These are phyloP conservation scores for Pyrgus malvae DNA, from an alignment of 2,888 invertebrate genomes.

Conservation along the genomic window DNA sequence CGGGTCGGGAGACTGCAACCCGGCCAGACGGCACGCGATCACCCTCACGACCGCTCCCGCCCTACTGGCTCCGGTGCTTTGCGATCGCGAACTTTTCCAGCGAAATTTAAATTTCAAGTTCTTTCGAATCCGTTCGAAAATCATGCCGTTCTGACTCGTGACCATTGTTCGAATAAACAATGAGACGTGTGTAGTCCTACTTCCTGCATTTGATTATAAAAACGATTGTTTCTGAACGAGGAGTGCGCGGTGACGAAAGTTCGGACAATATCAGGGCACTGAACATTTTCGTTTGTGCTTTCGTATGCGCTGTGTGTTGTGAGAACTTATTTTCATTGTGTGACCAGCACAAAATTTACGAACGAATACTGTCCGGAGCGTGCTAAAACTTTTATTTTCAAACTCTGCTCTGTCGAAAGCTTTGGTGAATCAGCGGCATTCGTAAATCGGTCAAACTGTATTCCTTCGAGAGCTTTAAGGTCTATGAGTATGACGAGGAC, in stretches of 20 bases:
- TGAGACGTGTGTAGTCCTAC: constrained; percentile 60
- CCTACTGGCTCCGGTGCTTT: constrained; percentile 39
- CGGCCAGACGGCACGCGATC: constrained; percentile 76
- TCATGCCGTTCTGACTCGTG: constrained; percentile 20
- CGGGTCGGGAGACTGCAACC: constrained; percentile 58
- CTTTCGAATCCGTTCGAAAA: constrained; percentile 28
- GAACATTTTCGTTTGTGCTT: constrained; percentile 35
- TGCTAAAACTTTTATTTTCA: neutral
- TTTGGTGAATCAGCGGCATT: constrained; percentile 36
- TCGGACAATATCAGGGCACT: constrained; percentile 31
- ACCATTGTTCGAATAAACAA: constrained; percentile 62
- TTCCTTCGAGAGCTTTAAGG: constrained; percentile 79
- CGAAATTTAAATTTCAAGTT: constrained; percentile 31
- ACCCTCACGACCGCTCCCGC: constrained; percentile 62
- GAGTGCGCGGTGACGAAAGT: constrained; percentile 48
- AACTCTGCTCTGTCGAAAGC: constrained; percentile 9
- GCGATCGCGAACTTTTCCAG: constrained; percentile 32
- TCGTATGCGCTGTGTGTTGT: constrained; percentile 13
- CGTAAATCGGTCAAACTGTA: constrained; percentile 75
- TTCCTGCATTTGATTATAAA: constrained; percentile 52
- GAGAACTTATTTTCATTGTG: constrained; percentile 13
- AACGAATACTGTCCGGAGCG: neutral
- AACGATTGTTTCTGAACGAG: constrained; percentile 52
- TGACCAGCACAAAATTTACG: neutral
- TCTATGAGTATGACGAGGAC: constrained; percentile 76